Conservation (phyloP, 1,140 invertebrate genomes). For the Panagrolaimus sp. region DNA sequence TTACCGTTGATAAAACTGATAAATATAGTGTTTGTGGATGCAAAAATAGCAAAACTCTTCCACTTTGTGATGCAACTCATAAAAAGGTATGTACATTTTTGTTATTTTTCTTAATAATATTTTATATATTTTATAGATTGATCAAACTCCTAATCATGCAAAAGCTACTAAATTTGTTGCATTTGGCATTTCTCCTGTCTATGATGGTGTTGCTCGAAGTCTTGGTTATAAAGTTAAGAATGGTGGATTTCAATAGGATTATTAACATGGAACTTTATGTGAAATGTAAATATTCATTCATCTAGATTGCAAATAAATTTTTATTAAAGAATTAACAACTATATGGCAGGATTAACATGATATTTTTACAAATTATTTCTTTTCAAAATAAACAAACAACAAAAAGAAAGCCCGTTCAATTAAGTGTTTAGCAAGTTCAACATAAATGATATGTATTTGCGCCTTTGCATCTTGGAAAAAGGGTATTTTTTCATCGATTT, state of each 20-base stretch:
- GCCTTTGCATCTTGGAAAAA: too few species aligned
- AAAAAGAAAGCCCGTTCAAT: background rate
- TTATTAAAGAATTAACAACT: too few species aligned
- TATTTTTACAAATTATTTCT: too few species aligned
- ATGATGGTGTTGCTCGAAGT: slow-evolving; percentile 6
- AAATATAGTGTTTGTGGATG: background rate
- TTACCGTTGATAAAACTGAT: slow-evolving; percentile 6
- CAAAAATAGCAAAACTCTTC: background rate
- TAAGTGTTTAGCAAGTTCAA: background rate
- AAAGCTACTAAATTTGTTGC: slow-evolving; percentile 7
- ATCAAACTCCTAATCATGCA: background rate
- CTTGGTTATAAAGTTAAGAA: slow-evolving; percentile 5
- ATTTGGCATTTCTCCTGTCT: background rate
- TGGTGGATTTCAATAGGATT: slow-evolving; percentile 10
- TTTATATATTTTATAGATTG: background rate
- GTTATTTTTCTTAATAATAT: too few species aligned
- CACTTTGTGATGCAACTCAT: slow-evolving; percentile 5
- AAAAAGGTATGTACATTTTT: background rate
- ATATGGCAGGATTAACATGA: too few species aligned
- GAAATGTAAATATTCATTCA: too few species aligned
- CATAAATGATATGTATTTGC: background rate
- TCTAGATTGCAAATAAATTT: too few species aligned
- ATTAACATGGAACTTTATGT: background rate
- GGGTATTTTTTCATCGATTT: too few species aligned
- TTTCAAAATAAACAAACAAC: too few species aligned